Percentiles rank a stretch among this genome's conserved stretches.
Evolutionary conservation across 2,797 vertebrate genomes (phyloP).

Genomic region (Fistularia tabacaria): DNA sequence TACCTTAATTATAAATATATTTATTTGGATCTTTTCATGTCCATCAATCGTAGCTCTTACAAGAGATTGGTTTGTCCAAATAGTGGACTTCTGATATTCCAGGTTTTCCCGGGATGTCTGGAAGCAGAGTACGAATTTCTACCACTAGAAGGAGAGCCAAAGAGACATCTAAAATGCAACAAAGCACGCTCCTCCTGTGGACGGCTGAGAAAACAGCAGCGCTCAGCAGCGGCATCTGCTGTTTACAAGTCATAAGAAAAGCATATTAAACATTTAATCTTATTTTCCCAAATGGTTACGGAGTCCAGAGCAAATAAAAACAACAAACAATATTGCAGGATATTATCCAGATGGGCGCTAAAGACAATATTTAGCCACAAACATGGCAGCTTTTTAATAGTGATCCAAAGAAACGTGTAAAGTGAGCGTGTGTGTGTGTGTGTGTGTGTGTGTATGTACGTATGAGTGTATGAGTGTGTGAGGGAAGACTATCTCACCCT

Average conservation of each 20-base stretch:
- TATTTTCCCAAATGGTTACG: constrained; percentile 2
- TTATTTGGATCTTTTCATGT: too few relatives aligned
- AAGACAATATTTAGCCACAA: constrained; percentile 6
- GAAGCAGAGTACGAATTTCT: background rate
- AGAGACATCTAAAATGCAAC: constrained; percentile 22
- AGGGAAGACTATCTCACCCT: constrained; percentile 69
- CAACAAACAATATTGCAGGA: background rate
- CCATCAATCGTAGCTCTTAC: too few relatives aligned
- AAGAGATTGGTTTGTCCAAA: too few relatives aligned
- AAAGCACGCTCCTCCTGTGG: constrained; percentile 55
- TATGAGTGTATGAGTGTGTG: constrained; percentile 7
- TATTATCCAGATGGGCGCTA: background rate
- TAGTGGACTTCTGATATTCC: too few relatives aligned
- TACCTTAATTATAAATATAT: too few relatives aligned
- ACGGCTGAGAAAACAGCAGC: constrained; percentile 14
- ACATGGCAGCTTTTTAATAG: constrained; percentile 2
- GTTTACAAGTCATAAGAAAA: constrained; percentile 10
- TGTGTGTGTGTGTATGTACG: too few relatives aligned
- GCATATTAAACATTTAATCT: constrained; percentile 3
- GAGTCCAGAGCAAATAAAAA: too few relatives aligned
- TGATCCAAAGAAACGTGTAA: background rate
- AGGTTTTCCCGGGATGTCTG: too few relatives aligned
- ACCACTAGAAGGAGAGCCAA: constrained; percentile 4
- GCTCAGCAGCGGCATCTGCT: constrained; percentile 37
- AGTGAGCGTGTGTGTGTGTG: constrained; percentile 1